A percentile compares a stretch with the other conserved stretches of the same genome.
These are phyloP conservation scores for Micromesistius poutassou DNA, from an alignment of 2,797 vertebrate genomes.

Conservation along the genomic window DNA sequence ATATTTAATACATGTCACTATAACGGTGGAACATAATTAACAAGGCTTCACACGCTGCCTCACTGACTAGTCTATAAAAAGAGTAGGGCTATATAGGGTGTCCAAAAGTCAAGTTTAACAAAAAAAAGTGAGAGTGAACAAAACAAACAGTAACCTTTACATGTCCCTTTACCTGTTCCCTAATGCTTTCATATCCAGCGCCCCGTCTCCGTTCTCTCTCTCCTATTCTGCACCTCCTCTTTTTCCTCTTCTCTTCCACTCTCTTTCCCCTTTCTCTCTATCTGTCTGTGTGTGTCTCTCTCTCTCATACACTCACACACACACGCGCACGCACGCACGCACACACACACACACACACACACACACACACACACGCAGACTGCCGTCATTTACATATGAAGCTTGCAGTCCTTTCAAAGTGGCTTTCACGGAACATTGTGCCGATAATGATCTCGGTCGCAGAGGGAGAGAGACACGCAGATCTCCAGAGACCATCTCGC, in stretches of 20 bases:
- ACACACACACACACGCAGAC: constrained; percentile 10
- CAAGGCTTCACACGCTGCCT: neutral
- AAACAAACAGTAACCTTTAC: constrained; percentile 51
- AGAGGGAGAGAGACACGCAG: constrained; percentile 61
- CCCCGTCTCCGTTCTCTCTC: constrained; percentile 28
- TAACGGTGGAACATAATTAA: neutral
- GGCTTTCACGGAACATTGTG: constrained; percentile 77
- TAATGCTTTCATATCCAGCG: constrained; percentile 40
- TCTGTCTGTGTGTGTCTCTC: neutral
- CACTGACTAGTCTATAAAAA: neutral
- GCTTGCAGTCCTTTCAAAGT: constrained; percentile 74
- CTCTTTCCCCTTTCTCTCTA: constrained; percentile 10
- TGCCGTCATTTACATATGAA: constrained; percentile 70
- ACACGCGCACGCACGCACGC: constrained; percentile 6
- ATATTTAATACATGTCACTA: neutral
- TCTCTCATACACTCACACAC: constrained; percentile 7
- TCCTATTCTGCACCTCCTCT: constrained; percentile 33
- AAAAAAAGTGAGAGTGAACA: neutral
- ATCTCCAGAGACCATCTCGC: constrained; percentile 76
- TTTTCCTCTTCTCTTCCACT: neutral
- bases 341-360: constrained; percentile 7
- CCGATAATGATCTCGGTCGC: constrained; percentile 72
- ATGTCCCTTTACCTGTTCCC: constrained; percentile 65
- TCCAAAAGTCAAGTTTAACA: constrained; percentile 16
- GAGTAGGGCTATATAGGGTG: constrained; percentile 11